A percentile compares a stretch with the other conserved stretches of the same genome.
These are phyloP conservation scores for Notiomystis cincta DNA, from an alignment of 2,113 vertebrate genomes.

Conservation along the genomic window DNA sequence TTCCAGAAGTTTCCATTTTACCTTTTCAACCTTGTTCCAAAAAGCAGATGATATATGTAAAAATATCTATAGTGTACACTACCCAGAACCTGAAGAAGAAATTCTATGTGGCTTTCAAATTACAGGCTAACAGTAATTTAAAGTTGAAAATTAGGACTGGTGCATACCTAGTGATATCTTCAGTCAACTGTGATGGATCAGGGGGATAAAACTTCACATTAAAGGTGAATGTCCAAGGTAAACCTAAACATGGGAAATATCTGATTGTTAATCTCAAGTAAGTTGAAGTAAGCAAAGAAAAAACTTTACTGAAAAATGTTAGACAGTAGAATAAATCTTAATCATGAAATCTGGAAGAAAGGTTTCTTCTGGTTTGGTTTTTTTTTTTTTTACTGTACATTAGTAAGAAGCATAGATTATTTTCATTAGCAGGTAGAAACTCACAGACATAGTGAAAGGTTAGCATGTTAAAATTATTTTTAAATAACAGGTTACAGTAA, in stretches of 20 bases:
- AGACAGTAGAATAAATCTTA: background rate
- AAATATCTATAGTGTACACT: background rate
- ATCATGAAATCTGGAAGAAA: background rate
- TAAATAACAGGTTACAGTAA: background rate
- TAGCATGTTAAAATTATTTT: background rate
- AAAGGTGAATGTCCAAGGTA: constrained; percentile 94
- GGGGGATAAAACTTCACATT: constrained; percentile 98
- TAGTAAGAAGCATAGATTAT: background rate
- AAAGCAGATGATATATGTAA: background rate
- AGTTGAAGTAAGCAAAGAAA: background rate
- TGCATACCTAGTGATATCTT: constrained; percentile 93
- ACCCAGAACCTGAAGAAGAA: background rate
- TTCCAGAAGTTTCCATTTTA: background rate
- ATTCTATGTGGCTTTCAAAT: background rate
- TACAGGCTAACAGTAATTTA: background rate
- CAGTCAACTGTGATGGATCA: constrained; percentile 90
- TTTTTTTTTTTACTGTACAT: background rate
- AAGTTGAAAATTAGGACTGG: background rate
- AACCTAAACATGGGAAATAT: constrained; percentile 72
- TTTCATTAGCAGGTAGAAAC: background rate
- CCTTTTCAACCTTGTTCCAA: background rate
- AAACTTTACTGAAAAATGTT: background rate
- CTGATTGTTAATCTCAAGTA: background rate
- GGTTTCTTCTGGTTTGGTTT: background rate
- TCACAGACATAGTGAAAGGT: background rate